Evolutionary conservation across 2,113 vertebrate species (phyloP).

Genomic region (Eptesicus fuscus): DNA sequence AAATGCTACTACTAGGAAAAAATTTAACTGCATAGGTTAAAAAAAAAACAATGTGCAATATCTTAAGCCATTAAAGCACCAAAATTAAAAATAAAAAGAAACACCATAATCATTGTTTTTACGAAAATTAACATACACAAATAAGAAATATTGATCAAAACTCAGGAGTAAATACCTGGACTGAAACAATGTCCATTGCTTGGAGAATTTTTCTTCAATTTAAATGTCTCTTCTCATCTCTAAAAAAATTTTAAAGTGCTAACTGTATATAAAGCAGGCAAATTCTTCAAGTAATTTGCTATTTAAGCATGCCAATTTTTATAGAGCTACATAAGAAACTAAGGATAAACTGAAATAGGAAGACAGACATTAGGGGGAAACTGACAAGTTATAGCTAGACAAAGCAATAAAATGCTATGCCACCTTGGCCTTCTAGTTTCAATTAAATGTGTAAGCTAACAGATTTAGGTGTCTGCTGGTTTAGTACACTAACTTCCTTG

Average conservation of each 20-base stretch:
- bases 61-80: constrained; percentile 87
- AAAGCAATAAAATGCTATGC: constrained; percentile 39
- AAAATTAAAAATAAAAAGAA: constrained; percentile 62
- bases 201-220: constrained; percentile 76
- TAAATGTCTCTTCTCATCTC: constrained; percentile 69
- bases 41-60: constrained; percentile 86
- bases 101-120: constrained; percentile 65
- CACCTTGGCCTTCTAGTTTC: constrained; percentile 51
- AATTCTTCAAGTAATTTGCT: constrained; percentile 80
- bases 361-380: constrained; percentile 62
- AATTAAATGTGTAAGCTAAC: constrained; percentile 43
- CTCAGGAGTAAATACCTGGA: constrained; percentile 75
- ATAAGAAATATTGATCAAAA: constrained; percentile 76
- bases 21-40: constrained; percentile 88
- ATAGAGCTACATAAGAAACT: constrained; percentile 54
- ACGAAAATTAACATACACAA: constrained; percentile 75
- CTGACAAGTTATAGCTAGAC: constrained; percentile 46
- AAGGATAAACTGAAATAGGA: constrained; percentile 45
- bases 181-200: constrained; percentile 65
- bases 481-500: constrained; percentile 50
- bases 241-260: constrained; percentile 82
- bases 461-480: constrained; percentile 56
- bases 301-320: constrained; percentile 74
- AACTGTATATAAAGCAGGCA: constrained; percentile 82
- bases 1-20: constrained; percentile 80